phyloP scores from a whole-genome alignment of 1,140 invertebrate genomes.

The Leptopilina boulardi region DNA sequence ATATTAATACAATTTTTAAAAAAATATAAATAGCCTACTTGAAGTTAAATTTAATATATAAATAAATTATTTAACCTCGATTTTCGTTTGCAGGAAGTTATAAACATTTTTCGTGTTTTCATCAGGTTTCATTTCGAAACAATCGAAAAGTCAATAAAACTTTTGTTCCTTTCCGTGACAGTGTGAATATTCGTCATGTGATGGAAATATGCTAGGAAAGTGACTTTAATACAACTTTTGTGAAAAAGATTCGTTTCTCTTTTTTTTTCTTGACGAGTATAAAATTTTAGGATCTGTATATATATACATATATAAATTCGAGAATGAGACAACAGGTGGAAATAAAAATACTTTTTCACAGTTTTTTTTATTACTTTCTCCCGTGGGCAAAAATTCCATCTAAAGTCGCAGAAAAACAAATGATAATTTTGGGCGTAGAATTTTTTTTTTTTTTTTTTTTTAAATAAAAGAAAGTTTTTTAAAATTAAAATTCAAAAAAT shows the following conservation, averaged over 20 bases:
- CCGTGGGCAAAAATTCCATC: neutral
- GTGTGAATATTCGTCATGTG: neutral
- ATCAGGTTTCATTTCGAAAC: neutral
- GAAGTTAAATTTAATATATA: no score
- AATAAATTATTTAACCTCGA: no score
- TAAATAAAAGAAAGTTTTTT: no score
- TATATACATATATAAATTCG: neutral
- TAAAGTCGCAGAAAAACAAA: slow-evolving; percentile 2
- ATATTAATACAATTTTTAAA: no score
- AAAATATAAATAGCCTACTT: no score
- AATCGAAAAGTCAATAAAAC: slow-evolving; percentile 6
- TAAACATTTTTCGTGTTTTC: no score
- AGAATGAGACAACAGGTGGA: neutral
- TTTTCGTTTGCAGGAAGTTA: no score
- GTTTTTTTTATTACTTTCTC: slow-evolving; percentile 1
- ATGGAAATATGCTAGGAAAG: neutral
- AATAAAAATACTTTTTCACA: neutral
- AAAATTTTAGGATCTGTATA: neutral
- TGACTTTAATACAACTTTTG: neutral
- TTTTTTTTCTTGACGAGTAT: neutral
- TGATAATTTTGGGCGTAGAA: neutral
- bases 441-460: neutral
- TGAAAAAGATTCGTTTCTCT: neutral
- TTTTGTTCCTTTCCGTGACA: neutral
- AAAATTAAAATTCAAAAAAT: no score